Percentiles rank a stretch among this genome's conserved stretches.
phyloP scores from a whole-genome alignment of 2,797 vertebrate species.

The Lerista edwardsae region DNA sequence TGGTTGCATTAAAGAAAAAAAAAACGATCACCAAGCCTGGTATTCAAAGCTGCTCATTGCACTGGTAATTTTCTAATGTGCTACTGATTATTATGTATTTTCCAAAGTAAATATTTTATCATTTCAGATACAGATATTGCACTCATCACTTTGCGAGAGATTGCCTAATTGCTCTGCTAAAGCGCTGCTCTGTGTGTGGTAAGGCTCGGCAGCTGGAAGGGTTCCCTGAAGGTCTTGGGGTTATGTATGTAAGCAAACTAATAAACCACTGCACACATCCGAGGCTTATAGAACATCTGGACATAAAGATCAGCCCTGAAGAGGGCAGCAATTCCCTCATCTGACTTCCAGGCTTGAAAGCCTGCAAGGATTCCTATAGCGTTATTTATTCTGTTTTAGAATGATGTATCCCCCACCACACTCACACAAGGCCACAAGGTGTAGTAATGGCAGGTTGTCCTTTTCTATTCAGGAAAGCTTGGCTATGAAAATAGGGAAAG shows the following conservation, averaged over 20 bases:
- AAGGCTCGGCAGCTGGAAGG: slow-evolving; percentile 12
- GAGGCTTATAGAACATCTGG: slow-evolving; percentile 19
- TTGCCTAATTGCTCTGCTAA: slow-evolving; percentile 15
- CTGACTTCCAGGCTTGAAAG: background rate
- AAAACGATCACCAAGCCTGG: no score
- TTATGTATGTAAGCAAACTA: slow-evolving; percentile 7
- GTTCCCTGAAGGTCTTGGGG: background rate
- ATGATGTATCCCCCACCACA: no score
- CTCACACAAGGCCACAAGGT: background rate
- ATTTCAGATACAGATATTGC: slow-evolving; percentile 15
- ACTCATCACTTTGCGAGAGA: slow-evolving; percentile 27
- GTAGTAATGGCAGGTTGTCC: background rate
- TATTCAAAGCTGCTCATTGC: background rate
- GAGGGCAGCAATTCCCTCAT: background rate
- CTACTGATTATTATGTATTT: slow-evolving; percentile 23
- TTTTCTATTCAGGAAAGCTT: slow-evolving; percentile 20
- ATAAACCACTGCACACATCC: background rate
- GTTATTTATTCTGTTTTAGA: no score
- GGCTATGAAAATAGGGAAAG: background rate
- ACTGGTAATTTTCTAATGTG: slow-evolving; percentile 1
- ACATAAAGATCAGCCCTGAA: background rate
- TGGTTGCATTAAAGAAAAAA: background rate
- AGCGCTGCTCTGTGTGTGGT: background rate
- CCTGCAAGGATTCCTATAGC: background rate
- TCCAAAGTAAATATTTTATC: slow-evolving; percentile 26